Percentiles rank a stretch among this genome's conserved stretches.
phyloP scores from a whole-genome alignment of 2,113 vertebrate species.

The Talpa occidentalis region DNA sequence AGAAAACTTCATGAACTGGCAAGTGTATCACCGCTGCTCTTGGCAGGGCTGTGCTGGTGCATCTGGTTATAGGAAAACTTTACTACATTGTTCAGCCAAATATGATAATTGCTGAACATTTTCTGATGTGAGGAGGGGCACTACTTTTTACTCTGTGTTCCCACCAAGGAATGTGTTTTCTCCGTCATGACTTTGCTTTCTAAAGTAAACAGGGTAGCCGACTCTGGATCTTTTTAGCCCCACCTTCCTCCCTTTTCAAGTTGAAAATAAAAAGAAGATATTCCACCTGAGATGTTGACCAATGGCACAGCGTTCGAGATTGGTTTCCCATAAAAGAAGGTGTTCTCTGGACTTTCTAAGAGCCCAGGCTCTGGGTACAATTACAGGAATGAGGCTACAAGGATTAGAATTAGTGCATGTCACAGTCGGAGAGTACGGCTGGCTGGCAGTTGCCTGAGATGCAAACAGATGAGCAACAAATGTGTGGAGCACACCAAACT shows the following conservation, averaged over 20 bases:
- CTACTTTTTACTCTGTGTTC: not conserved
- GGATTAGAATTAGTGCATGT: not conserved
- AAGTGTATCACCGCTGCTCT: not conserved
- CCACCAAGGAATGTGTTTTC: slow-evolving; percentile 6
- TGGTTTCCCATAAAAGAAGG: not conserved
- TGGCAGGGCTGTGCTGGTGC: not conserved
- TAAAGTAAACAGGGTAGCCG: not conserved
- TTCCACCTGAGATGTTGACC: not conserved
- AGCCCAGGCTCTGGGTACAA: not conserved
- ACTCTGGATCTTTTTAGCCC: not conserved
- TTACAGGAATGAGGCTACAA: not conserved
- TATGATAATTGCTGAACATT: not conserved
- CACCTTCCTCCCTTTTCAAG: not conserved
- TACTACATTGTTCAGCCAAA: not conserved
- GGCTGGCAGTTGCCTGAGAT: not conserved
- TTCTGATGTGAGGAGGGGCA: not conserved
- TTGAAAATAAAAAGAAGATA: not conserved
- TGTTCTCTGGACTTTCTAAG: not conserved
- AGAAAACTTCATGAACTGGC: slow-evolving; percentile 11
- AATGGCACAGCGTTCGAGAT: not conserved
- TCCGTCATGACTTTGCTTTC: not conserved
- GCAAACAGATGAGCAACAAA: slow-evolving; percentile 51
- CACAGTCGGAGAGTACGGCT: rapidly evolving
- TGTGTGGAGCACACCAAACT: not conserved
- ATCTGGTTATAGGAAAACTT: slow-evolving; percentile 40